phyloP scores from a whole-genome alignment of 1,140 invertebrate species.

The Drosophila nikananu region DNA sequence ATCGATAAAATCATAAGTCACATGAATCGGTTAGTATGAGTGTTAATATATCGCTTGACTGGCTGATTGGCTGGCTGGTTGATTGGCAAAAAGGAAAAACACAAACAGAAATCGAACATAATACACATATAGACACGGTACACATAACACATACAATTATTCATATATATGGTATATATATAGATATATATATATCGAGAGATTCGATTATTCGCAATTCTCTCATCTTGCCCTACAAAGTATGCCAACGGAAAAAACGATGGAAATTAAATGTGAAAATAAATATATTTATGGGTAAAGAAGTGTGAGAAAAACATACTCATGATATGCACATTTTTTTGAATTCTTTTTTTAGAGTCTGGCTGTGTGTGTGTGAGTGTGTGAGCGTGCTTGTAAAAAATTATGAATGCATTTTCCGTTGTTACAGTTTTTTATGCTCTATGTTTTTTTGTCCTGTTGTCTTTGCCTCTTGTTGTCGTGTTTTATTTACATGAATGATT shows the following conservation, averaged over 20 bases:
- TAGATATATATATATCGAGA: slow-evolving; percentile 61
- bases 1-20: slow-evolving; percentile 18
- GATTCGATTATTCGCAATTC: slow-evolving; percentile 62
- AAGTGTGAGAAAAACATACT: slow-evolving; percentile 30
- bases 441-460: slow-evolving; percentile 25
- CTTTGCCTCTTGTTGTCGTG: slow-evolving; percentile 45
- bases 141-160: slow-evolving; percentile 80
- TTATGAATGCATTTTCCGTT: slow-evolving; percentile 41
- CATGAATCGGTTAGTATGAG: slow-evolving; percentile 63
- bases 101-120: slow-evolving; percentile 74
- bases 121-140: slow-evolving; percentile 85
- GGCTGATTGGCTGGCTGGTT: slow-evolving; percentile 31
- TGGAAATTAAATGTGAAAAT: slow-evolving; percentile 46
- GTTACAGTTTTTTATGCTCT: slow-evolving; percentile 22
- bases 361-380: slow-evolving; percentile 6
- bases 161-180: slow-evolving; percentile 45
- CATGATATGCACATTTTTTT: slow-evolving; percentile 46
- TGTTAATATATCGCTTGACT: slow-evolving; percentile 76
- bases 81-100: slow-evolving; percentile 50
- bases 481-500: slow-evolving; percentile 72
- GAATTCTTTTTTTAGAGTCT: slow-evolving; percentile 13
- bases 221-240: slow-evolving; percentile 53
- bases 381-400: slow-evolving; percentile 23
- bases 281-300: slow-evolving; percentile 19
- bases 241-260: slow-evolving; percentile 45